Conservation (phyloP, 2,888 invertebrate genomes). For the Phortica okadai region DNA sequence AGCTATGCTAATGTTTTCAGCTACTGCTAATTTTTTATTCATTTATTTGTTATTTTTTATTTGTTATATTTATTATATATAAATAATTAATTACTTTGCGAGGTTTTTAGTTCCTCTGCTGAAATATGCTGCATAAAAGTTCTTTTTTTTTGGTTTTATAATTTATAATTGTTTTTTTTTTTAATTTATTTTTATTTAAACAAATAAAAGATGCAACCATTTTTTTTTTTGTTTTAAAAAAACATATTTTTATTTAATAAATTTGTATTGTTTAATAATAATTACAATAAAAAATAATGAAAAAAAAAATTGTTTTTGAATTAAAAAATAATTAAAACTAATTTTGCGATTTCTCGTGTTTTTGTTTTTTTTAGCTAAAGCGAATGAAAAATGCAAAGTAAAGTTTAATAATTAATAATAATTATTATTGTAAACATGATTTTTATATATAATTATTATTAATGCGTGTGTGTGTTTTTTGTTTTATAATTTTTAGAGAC, state of each 20-base stretch:
- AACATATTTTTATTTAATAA: conserved; percentile 69
- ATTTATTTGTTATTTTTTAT: conserved; percentile 25
- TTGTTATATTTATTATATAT: conserved; percentile 35
- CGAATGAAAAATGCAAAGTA: conserved; percentile 73
- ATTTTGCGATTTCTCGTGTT: conserved; percentile 41
- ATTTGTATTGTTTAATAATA: conserved; percentile 54
- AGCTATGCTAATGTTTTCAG: conserved; percentile 27
- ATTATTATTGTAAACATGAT: conserved; percentile 23
- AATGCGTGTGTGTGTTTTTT: background rate
- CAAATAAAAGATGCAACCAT: conserved; percentile 20
- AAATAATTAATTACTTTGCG: conserved; percentile 49
- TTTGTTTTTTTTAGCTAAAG: conserved; percentile 66
- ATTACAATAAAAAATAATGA: conserved; percentile 40
- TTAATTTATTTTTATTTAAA: conserved; percentile 57
- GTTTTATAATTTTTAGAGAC: conserved; percentile 47
- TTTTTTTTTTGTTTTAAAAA: conserved; percentile 58
- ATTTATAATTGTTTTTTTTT: conserved; percentile 34
- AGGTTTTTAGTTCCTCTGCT: conserved; percentile 64
- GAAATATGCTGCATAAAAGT: conserved; percentile 22
- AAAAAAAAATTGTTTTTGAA: conserved; percentile 49
- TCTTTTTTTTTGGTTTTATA: conserved; percentile 34
- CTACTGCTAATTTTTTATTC: conserved; percentile 47
- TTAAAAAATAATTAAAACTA: conserved; percentile 57
- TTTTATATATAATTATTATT: conserved; percentile 27
- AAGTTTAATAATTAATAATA: conserved; percentile 30